Evolutionary conservation across 2,797 vertebrate genomes (phyloP).

Genomic region (Ceyx erithaca): DNA sequence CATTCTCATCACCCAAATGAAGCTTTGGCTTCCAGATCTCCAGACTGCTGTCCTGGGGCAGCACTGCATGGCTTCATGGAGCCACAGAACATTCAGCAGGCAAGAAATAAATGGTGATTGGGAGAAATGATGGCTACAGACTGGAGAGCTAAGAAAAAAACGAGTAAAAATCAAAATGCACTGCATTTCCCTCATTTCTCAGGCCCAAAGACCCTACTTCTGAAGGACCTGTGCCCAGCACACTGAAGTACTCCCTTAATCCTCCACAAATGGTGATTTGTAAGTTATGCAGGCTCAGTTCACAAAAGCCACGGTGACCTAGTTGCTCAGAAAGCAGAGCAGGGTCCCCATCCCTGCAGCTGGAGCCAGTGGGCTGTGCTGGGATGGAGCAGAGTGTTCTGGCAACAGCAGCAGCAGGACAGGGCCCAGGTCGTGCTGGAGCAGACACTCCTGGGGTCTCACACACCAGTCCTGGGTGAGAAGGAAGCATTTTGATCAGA

Average conservation of each 20-base stretch:
- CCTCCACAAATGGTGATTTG: neutral
- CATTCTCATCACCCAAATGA: neutral
- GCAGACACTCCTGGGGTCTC: neutral
- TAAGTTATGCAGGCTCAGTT: neutral
- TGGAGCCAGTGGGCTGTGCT: neutral
- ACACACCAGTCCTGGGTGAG: neutral
- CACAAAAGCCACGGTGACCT: neutral
- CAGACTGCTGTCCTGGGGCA: neutral
- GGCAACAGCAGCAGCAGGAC: neutral
- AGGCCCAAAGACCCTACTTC: neutral
- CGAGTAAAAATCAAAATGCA: neutral
- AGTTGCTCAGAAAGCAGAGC: neutral
- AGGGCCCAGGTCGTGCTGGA: accelerated
- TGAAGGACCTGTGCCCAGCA: neutral
- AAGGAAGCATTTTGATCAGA: neutral
- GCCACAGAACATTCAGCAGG: neutral
- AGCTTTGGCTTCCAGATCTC: neutral
- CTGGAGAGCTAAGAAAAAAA: neutral
- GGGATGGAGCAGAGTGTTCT: accelerated
- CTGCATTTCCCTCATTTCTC: neutral
- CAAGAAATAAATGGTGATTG: neutral
- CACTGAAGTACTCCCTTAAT: neutral
- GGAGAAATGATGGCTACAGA: neutral
- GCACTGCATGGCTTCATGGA: neutral
- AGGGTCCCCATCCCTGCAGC: neutral